Evolutionary conservation across 1,140 invertebrate species (phyloP), one percentile per base, ranked within the genome.

Genomic region (Heliconius melpomene): DNA sequence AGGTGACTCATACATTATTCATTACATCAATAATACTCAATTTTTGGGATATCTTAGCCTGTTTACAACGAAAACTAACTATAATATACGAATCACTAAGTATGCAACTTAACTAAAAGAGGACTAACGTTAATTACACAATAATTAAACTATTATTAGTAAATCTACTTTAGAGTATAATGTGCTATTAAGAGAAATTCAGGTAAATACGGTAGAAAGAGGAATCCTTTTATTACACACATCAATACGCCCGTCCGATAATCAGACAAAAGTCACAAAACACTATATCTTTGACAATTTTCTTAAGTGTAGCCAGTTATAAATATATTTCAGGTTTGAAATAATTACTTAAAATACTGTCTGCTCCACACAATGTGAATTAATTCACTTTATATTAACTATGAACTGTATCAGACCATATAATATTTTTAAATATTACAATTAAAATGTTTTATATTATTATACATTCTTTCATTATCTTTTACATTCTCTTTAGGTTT

Each of bases 1-100:
- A 82, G 75, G 80, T 88, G 89, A 91, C 84, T 91, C 88, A 89
- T 87, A 88, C 83, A 87, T 89, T 86, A 86, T 89, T 86, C 80
- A 88, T 79, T 78, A 82, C 80, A 72, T 79, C 54, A 36, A 77
- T 80, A 83, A 83, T 29, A 86, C 75, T 85, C 83, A 75, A 82
- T 75, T 81, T 84, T 84, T 70, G 84, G 82, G 84, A 82, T 85
- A 85, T 83, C 74, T 75, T 82, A 86, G 85, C 78, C 82, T 88
- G 87, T 88, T 90, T 87, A 89, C 83, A 80, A 86, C 75, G 84
- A 77, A 85, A 83, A 85, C 82, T 82, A 86, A 87, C 82, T 84
- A 81, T 84, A 79, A 82, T 75, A 7, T 13, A 26, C 11, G 9
- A 66, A 66, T 66, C 60, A 29, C 60, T 29, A 66, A 66, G n/a